phyloP scores from a whole-genome alignment of 2,113 vertebrate species.

The Cyphotilapia sp. region DNA sequence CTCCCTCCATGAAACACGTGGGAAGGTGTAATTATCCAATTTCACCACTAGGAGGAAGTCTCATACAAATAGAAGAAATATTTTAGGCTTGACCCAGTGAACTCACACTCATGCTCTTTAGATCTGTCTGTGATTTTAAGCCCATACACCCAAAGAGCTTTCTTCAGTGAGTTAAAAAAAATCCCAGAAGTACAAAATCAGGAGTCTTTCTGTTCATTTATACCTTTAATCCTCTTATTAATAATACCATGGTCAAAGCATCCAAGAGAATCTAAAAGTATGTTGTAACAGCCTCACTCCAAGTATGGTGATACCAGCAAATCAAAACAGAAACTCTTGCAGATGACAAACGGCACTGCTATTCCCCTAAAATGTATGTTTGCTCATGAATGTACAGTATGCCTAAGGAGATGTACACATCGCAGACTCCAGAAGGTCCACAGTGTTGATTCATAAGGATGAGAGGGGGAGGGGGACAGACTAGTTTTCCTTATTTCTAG shows the following conservation, averaged over 20 bases:
- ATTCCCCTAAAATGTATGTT: neutral
- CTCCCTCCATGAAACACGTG: neutral
- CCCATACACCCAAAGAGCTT: neutral
- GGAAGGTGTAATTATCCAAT: neutral
- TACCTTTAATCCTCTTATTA: neutral
- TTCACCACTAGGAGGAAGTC: conserved; percentile 27
- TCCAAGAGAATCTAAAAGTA: neutral
- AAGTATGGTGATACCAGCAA: neutral
- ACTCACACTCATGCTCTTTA: neutral
- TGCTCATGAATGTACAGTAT: neutral
- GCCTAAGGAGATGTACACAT: neutral
- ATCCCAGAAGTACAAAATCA: neutral
- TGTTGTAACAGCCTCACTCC: neutral
- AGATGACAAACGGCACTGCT: neutral
- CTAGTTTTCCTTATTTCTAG: conserved; percentile 16
- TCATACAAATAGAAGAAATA: neutral
- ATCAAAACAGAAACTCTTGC: neutral
- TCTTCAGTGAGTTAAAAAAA: neutral
- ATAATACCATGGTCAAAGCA: neutral
- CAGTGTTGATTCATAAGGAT: neutral
- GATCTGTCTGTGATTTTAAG: neutral
- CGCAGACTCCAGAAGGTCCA: neutral
- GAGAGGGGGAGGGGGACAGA: neutral
- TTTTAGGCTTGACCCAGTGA: neutral
- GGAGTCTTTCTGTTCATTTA: neutral